Conservation (phyloP, 2,113 vertebrate genomes). For the Panthera leo region DNA sequence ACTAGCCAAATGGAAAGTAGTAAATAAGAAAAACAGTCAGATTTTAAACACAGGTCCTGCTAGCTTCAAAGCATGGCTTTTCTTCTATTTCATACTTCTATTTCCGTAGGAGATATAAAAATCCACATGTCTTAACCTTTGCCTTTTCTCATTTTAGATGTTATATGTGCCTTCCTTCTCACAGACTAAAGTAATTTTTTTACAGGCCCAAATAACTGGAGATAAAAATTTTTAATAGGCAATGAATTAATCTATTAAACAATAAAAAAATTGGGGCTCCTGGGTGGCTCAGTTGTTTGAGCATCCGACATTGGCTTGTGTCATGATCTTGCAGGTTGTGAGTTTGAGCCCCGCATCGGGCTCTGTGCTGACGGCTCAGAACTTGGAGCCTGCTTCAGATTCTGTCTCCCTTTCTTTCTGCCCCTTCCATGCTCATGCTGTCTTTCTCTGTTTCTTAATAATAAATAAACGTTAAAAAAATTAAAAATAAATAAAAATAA, state of each 20-base stretch:
- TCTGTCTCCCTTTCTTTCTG: no score
- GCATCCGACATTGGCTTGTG: no score
- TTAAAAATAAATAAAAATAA: background rate
- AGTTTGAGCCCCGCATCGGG: no score
- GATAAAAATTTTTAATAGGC: background rate
- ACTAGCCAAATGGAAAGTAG: background rate
- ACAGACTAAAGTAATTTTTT: background rate
- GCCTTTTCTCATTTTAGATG: slow-evolving; percentile 20
- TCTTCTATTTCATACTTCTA: background rate
- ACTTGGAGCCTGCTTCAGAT: no score
- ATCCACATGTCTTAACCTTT: background rate
- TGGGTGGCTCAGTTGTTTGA: no score
- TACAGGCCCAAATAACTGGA: background rate
- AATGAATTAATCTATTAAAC: background rate
- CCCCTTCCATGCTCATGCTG: no score
- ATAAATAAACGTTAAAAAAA: no score
- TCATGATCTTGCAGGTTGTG: no score
- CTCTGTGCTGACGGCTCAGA: no score
- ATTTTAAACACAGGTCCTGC: background rate
- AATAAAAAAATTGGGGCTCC: background rate
- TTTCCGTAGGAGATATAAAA: background rate
- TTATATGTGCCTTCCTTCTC: background rate
- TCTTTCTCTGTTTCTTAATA: no score
- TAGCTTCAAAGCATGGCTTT: background rate
- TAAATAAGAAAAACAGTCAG: background rate